Evolutionary conservation across 2,797 vertebrate genomes (phyloP).

Genomic region (Acanthurus tractus): DNA sequence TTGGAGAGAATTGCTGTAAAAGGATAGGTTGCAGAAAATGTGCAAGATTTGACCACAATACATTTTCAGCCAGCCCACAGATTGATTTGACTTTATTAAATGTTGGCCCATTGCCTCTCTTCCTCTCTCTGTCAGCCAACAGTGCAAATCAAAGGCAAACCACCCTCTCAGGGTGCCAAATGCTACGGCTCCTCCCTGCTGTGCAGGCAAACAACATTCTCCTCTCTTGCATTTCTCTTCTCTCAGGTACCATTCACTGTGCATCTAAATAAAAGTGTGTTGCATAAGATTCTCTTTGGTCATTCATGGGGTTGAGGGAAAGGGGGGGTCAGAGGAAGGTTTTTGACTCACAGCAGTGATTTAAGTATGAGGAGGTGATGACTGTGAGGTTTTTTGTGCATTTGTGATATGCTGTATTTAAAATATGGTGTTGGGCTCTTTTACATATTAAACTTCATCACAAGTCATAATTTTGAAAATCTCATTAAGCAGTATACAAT

Average conservation of each 20-base stretch:
- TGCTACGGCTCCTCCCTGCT: conserved; percentile 41
- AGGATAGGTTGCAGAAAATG: conserved; percentile 44
- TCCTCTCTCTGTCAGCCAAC: conserved; percentile 42
- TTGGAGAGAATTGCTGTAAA: conserved; percentile 27
- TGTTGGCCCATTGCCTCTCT: conserved; percentile 55
- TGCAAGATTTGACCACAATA: conserved; percentile 43
- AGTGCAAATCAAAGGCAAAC: conserved; percentile 61
- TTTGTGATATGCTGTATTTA: not conserved
- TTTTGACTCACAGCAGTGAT: conserved; percentile 28
- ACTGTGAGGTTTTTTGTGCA: not conserved
- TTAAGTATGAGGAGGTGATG: conserved; percentile 10
- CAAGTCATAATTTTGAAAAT: no score
- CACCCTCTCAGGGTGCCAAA: conserved; percentile 37
- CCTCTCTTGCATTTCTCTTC: conserved; percentile 29
- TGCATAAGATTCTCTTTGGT: conserved; percentile 34
- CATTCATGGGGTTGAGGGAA: conserved; percentile 2
- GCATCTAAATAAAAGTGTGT: conserved; percentile 40
- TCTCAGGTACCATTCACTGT: conserved; percentile 58
- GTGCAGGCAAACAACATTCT: conserved; percentile 49
- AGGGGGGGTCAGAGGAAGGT: conserved; percentile 4
- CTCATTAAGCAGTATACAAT: no score
- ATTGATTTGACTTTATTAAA: conserved; percentile 66
- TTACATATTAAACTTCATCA: not conserved
- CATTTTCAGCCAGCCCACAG: conserved; percentile 51
- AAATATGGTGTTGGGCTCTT: not conserved